A percentile compares a stretch with the other conserved stretches of the same genome.
These are phyloP conservation scores for Microchrysa polita DNA, from an alignment of 2,888 invertebrate genomes.

Conservation along the genomic window DNA sequence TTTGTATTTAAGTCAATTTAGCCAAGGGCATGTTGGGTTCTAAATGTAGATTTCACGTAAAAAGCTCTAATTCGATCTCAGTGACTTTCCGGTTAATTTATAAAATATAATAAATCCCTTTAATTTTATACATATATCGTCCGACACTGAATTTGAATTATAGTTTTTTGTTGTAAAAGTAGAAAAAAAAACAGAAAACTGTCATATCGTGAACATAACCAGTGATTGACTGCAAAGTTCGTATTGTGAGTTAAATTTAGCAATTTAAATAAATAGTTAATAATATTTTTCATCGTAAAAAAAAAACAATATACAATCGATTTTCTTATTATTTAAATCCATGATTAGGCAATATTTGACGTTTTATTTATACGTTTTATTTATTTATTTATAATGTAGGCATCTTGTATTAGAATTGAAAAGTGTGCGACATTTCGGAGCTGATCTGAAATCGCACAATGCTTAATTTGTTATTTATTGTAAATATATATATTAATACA, in stretches of 20 bases:
- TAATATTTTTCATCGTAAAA: not conserved
- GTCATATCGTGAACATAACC: constrained; percentile 25
- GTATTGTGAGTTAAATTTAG: not conserved
- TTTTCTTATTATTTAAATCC: constrained; percentile 7
- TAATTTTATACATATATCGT: no score
- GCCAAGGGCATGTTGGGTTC: constrained; percentile 38
- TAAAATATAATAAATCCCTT: not conserved
- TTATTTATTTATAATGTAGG: constrained; percentile 39
- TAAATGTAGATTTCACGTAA: constrained; percentile 18
- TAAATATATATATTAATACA: constrained; percentile 42
- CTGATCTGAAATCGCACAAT: not conserved
- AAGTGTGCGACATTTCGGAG: constrained; percentile 28
- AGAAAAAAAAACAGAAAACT: not conserved
- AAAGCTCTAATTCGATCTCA: constrained; percentile 36
- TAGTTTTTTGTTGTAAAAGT: constrained; percentile 24
- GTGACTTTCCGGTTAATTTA: not conserved
- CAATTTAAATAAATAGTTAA: not conserved
- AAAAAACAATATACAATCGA: not conserved
- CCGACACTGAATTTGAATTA: constrained; percentile 36
- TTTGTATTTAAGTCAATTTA: constrained; percentile 17
- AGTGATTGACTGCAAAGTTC: constrained; percentile 31
- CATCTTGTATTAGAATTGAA: not conserved
- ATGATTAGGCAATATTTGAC: constrained; percentile 11
- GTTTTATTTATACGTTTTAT: constrained; percentile 42
- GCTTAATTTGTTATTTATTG: constrained; percentile 39